Evolutionary conservation across 2,888 invertebrate species (phyloP).

Genomic region (Xestoiulus laeticollis): DNA sequence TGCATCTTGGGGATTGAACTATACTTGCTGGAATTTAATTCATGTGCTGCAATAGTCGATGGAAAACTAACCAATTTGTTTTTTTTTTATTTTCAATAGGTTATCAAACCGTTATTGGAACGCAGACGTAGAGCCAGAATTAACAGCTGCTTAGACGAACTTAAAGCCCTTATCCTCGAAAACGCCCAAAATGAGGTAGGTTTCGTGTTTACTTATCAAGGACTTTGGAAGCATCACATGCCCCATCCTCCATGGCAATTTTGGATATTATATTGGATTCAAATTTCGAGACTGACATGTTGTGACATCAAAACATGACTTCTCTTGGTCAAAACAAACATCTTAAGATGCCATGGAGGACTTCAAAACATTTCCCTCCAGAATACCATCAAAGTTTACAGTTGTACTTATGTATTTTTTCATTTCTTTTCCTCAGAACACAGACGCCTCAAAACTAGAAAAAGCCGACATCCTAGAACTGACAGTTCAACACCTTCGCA

Average conservation of each 20-base stretch:
- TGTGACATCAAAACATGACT: too few species aligned
- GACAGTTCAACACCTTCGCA: slow-evolving; percentile 53
- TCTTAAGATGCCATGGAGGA: too few species aligned
- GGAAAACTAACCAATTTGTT: background rate
- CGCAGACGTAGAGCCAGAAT: slow-evolving; percentile 52
- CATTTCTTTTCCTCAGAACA: slow-evolving; percentile 47
- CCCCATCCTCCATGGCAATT: too few species aligned
- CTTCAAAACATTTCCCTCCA: too few species aligned
- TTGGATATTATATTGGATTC: too few species aligned
- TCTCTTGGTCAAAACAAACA: too few species aligned
- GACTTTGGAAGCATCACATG: too few species aligned
- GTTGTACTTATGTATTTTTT: background rate
- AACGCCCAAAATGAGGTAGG: slow-evolving; percentile 53
- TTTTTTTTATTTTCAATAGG: slow-evolving; percentile 47
- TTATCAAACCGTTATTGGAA: slow-evolving; percentile 54
- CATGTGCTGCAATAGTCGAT: background rate
- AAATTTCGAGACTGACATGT: too few species aligned
- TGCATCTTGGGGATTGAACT: background rate
- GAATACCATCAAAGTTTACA: too few species aligned
- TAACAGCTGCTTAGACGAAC: slow-evolving; percentile 53
- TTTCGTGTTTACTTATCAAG: background rate
- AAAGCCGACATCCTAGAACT: slow-evolving; percentile 54
- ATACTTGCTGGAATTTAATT: background rate
- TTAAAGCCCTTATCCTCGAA: slow-evolving; percentile 53
- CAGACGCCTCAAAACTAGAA: slow-evolving; percentile 54